phyloP scores from a whole-genome alignment of 2,888 invertebrate species.

The Theodoxus fluviatilis region DNA sequence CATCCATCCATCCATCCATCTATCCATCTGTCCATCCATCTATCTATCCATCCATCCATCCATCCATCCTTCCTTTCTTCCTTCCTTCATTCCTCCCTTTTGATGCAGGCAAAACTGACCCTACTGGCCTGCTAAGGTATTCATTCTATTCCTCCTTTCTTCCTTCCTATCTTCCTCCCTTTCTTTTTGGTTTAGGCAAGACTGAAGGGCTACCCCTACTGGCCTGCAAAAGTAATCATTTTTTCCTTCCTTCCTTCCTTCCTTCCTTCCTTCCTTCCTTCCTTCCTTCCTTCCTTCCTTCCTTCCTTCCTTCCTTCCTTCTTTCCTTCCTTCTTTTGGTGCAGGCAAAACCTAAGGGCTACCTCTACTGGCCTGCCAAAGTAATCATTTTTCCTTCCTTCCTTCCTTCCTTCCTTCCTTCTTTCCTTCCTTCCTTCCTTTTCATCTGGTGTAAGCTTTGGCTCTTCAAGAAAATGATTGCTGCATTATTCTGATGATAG shows the following conservation, averaged over 20 bases:
- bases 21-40: no score
- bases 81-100: no score
- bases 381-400: conserved; percentile 40
- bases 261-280: not conserved
- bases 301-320: conserved; percentile 88
- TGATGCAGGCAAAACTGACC: no score
- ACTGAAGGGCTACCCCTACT: conserved; percentile 93
- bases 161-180: conserved; percentile 86
- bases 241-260: not conserved
- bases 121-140: conserved; percentile 91
- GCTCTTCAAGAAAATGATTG: no score
- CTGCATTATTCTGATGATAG: no score
- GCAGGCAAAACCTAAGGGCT: conserved; percentile 96
- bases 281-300: no score
- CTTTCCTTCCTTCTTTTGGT: conserved; percentile 85
- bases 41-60: no score
- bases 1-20: no score
- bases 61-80: no score
- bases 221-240: conserved; percentile 84
- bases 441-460: no score
- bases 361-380: conserved; percentile 98
- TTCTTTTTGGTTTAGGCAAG: conserved; percentile 95
- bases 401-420: no score
- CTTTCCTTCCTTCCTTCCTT: no score
- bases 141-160: conserved; percentile 69